Conservation (phyloP, 2,888 invertebrate species). For the Troilus luridus region DNA sequence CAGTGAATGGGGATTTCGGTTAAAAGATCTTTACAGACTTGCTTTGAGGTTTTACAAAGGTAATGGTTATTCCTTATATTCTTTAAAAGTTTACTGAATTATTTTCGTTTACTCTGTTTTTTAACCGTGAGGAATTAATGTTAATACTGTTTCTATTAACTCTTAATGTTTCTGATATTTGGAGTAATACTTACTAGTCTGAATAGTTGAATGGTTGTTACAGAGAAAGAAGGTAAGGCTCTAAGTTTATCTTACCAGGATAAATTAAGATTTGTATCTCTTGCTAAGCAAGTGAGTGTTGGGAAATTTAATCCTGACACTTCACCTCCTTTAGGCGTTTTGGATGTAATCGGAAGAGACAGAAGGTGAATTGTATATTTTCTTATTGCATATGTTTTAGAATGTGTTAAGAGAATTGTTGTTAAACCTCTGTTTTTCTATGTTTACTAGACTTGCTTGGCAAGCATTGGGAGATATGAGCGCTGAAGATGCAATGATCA, state of each 20-base stretch:
- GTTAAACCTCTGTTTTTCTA: not conserved
- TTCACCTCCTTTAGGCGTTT: slow-evolving; percentile 86
- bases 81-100: not conserved
- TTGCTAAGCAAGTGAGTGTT: slow-evolving; percentile 90
- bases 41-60: slow-evolving; percentile 95
- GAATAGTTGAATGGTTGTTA: slow-evolving; percentile 67
- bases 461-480: slow-evolving; percentile 89
- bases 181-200: slow-evolving; percentile 15
- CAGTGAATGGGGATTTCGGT: slow-evolving; percentile 78
- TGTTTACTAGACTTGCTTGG: slow-evolving; percentile 83
- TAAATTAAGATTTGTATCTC: slow-evolving; percentile 90
- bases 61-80: slow-evolving; percentile 69
- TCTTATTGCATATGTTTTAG: not conserved
- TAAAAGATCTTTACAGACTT: slow-evolving; percentile 88
- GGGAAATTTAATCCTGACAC: slow-evolving; percentile 82
- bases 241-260: slow-evolving; percentile 95
- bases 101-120: not conserved
- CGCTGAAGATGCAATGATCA: slow-evolving; percentile 90
- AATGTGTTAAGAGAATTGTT: not conserved
- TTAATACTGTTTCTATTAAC: not conserved
- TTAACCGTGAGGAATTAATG: not conserved
- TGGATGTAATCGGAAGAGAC: slow-evolving; percentile 96
- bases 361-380: slow-evolving; percentile 74
- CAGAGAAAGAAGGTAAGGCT: slow-evolving; percentile 98
- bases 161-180: not conserved